Base-by-base conservation (phyloP, 2,113 vertebrate genomes). In the Crotalus helleri region DNA sequence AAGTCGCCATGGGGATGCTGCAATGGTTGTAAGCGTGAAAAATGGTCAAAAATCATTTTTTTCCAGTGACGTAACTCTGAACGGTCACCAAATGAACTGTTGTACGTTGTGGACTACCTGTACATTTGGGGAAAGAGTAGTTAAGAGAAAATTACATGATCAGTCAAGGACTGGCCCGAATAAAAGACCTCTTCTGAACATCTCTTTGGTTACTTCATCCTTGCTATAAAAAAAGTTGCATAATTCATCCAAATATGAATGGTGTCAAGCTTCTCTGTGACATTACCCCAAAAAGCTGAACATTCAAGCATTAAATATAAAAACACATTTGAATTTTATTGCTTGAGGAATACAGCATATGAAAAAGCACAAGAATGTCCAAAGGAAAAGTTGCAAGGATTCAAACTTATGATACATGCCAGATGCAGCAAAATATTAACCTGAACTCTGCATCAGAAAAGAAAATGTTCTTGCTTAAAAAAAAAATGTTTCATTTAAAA, bases 311-410 rank as follows among this genome's bases (percentile, higher is more conserved):
- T 96, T 97, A 97, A 97, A 97, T 97, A 98, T 97, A 97, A 98
- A 97, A 98, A 96, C 96, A 99, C 97, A 98, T 97, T 97, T 98
- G 97, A 98, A 98, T 98, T 99, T 99, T 99, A 99, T 99, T 99
- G 99, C 99, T 99, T 98, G 98, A 98, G 99, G 98, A 99, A 99
- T 99, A 99, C 98, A 99, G 97, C 98, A 98, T 98, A 97, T 97
- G 98, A 98, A 98, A 97, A 98, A 98, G 98, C 97, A 98, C 98
- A 98, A 98, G 97, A 97, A 98, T 97, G 96, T 98, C 97, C 97
- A 98, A 98, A 98, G 97, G 97, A 98, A 97, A 98, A 95, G 96
- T 98, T 97, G 98, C 98, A 98, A 98, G 96, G 97, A 97, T 97
- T 98, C 97, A 98, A 98, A 98, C 98, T 97, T 94, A 98, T 98